Percentiles rank a stretch among this genome's conserved stretches.
Evolutionary conservation across 2,113 vertebrate genomes (phyloP).

Genomic region (Paratilapia polleni): DNA sequence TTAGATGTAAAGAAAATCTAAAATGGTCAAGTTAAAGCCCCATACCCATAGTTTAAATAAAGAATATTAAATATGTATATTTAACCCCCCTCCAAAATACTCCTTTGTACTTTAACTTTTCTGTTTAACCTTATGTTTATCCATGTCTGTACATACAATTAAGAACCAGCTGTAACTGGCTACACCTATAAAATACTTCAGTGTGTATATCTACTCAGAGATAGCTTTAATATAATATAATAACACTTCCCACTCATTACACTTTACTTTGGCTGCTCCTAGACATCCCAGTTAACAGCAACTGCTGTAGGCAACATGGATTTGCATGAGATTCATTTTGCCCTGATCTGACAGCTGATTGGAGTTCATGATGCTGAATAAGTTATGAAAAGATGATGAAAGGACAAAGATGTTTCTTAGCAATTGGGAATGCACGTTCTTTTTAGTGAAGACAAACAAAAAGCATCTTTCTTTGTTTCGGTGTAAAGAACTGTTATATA

Average conservation of each 20-base stretch:
- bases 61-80: background rate
- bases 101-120: background rate
- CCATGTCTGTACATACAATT: background rate
- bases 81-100: background rate
- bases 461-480: background rate
- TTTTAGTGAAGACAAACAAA: background rate
- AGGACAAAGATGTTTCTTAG: slow-evolving; percentile 1
- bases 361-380: background rate
- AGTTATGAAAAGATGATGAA: background rate
- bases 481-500: background rate
- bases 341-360: background rate
- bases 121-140: too few species aligned
- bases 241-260: background rate
- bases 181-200: background rate
- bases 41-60: background rate
- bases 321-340: background rate
- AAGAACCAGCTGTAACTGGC: too few species aligned
- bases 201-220: background rate
- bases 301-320: background rate
- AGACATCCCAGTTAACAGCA: background rate
- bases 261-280: background rate
- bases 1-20: background rate
- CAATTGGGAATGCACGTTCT: background rate
- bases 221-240: too few species aligned
- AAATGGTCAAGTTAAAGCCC: too few species aligned